Evolutionary conservation across 2,797 vertebrate genomes (phyloP), one percentile per base, ranked within the genome.

Genomic region (Mus minutoides): DNA sequence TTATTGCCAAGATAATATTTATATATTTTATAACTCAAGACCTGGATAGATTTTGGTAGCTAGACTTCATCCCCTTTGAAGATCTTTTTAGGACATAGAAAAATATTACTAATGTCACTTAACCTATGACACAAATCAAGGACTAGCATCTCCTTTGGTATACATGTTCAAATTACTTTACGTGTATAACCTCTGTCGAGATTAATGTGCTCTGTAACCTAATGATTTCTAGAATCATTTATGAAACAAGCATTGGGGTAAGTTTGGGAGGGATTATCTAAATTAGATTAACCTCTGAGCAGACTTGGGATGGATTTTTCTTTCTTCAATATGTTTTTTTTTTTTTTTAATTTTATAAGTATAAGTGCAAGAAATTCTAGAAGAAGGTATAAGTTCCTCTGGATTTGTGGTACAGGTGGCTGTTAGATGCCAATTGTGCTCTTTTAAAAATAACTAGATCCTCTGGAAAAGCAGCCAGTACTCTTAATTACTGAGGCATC

Each of bases 1-100:
- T 92, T 54, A 79, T 84, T 52, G 49, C 4, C 29, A 62, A 88
- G 52, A 89, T 60, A 88, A 54, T 96, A 77, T 67, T 95, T 88
- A 93, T 52, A 62, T 60, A 95, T 88, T 91, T 82, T 93, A 79
- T 79, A 94, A 89, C 37, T 80, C 31, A 95, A 95, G 8, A 79
- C 73, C 56, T 85, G 37, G 0, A 2, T 52, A 78, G 90, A n/a
- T 84, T 96, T 90, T 88, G 87, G 46, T 80, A 90, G 21, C 9
- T 92, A 29, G 2, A 86, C 75, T 93, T 85, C 76, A 71, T 80
- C 2, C 3, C 9, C 10, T 64, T 62, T 54, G 80, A 83, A 62
- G 2, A 67, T 91, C 46, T 79, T 37, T 17, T 26, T 69, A 84
- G 37, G 40, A 60, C 9, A 34, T 52, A 58, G 69, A 64, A 8